These are phyloP conservation scores for Sebastes miniatus DNA, from an alignment of 2,797 vertebrate species.

Conservation along the genomic window DNA sequence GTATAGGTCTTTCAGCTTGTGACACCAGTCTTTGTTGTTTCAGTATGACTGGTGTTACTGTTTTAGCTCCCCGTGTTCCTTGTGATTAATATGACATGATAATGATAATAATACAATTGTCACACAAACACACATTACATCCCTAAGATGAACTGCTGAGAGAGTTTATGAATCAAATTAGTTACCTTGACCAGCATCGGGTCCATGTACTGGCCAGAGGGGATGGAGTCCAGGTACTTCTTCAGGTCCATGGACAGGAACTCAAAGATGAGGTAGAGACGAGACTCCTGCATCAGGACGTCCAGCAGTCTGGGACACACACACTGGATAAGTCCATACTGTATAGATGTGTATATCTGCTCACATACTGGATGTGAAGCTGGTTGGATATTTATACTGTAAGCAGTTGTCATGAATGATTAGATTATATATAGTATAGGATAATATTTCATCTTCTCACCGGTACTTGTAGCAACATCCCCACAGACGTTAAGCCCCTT, in stretches of 20 bases:
- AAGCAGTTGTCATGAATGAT: no score
- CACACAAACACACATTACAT: background rate
- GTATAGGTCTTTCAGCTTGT: no score
- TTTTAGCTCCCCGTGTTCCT: no score
- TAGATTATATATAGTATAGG: no score
- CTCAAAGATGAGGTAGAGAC: slow-evolving; percentile 97
- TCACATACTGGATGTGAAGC: background rate
- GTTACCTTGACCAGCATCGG: slow-evolving; percentile 91
- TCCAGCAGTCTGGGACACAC: slow-evolving; percentile 88
- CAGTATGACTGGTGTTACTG: no score
- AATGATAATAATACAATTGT: no score
- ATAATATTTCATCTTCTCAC: no score
- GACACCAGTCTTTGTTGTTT: no score
- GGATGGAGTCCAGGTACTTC: slow-evolving; percentile 96
- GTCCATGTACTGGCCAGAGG: slow-evolving; percentile 93
- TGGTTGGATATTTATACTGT: background rate
- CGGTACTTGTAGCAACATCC: no score
- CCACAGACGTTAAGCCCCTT: no score
- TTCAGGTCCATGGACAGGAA: slow-evolving; percentile 99
- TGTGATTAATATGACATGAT: no score
- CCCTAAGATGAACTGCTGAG: background rate
- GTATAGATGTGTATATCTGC: background rate
- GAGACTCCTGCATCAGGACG: slow-evolving; percentile 97
- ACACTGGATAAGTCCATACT: no score
- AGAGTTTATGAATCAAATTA: background rate